Evolutionary conservation across 2,797 vertebrate species (phyloP).

Genomic region (Masticophis lateralis): DNA sequence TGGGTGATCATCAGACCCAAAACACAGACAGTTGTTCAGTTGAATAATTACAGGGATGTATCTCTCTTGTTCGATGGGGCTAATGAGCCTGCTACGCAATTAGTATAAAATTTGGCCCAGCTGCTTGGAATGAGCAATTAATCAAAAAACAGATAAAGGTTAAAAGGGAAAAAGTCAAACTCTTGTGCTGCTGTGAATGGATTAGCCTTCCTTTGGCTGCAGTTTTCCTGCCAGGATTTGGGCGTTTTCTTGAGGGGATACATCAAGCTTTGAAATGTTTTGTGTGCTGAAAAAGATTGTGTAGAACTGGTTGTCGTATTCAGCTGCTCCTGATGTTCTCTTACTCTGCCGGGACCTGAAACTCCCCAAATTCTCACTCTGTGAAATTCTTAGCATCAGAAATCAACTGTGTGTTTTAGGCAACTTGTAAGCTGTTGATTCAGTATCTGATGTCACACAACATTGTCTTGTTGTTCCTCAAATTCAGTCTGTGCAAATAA

Average conservation of each 20-base stretch:
- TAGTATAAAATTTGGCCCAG: slow-evolving; percentile 22
- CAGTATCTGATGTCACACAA: background rate
- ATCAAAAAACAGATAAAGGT: slow-evolving; percentile 29
- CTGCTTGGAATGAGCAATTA: slow-evolving; percentile 25
- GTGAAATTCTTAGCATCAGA: background rate
- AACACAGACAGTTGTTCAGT: background rate
- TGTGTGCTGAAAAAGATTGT: background rate
- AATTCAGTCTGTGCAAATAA: background rate
- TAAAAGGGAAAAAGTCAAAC: slow-evolving; percentile 1
- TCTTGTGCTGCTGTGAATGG: background rate
- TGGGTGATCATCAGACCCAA: slow-evolving; percentile 11
- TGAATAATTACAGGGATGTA: slow-evolving; percentile 6
- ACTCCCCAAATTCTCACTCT: background rate
- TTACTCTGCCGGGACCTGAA: background rate
- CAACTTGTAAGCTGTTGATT: background rate
- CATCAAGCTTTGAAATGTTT: background rate
- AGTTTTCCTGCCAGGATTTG: background rate
- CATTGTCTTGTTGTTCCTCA: background rate
- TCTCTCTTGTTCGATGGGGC: background rate
- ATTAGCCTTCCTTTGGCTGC: background rate
- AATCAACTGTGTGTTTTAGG: background rate
- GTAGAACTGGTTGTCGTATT: background rate
- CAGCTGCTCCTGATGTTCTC: background rate
- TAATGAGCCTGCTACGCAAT: slow-evolving; percentile 22
- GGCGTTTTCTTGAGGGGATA: background rate